Evolutionary conservation across 2,113 vertebrate species (phyloP).

Genomic region (Seriola quinqueradiata): DNA sequence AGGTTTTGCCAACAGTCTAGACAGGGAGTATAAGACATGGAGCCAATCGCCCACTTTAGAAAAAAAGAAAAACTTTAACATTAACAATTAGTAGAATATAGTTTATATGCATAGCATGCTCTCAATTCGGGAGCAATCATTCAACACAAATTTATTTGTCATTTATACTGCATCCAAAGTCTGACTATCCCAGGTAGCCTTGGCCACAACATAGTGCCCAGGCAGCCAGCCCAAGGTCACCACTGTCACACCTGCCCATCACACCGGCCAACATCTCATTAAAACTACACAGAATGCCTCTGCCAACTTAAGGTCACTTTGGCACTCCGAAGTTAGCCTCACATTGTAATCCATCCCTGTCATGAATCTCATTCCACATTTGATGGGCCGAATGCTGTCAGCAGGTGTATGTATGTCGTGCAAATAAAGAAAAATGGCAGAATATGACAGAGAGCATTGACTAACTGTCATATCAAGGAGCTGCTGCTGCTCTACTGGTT

Average conservation of each 20-base stretch:
- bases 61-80: background rate
- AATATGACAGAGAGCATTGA: constrained; percentile 54
- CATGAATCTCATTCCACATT: constrained; percentile 36
- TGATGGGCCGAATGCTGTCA: constrained; percentile 11
- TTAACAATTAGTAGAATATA: background rate
- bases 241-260: constrained; percentile 53
- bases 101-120: background rate
- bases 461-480: constrained; percentile 54
- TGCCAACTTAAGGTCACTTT: constrained; percentile 54
- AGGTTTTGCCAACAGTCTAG: background rate
- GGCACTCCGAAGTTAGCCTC: constrained; percentile 16
- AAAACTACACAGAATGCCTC: constrained; percentile 48
- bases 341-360: constrained; percentile 29
- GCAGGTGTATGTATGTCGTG: constrained; percentile 25
- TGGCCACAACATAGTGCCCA: constrained; percentile 17
- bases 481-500: constrained; percentile 25
- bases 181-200: constrained; percentile 34
- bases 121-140: background rate
- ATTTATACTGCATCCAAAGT: constrained; percentile 31
- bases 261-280: constrained; percentile 60
- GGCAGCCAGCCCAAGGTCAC: constrained; percentile 54
- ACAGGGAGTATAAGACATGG: background rate
- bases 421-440: constrained; percentile 39
- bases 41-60: background rate
- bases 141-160: constrained; percentile 16